Evolutionary conservation across 2,113 vertebrate species (phyloP).

Genomic region (Garra rufa): DNA sequence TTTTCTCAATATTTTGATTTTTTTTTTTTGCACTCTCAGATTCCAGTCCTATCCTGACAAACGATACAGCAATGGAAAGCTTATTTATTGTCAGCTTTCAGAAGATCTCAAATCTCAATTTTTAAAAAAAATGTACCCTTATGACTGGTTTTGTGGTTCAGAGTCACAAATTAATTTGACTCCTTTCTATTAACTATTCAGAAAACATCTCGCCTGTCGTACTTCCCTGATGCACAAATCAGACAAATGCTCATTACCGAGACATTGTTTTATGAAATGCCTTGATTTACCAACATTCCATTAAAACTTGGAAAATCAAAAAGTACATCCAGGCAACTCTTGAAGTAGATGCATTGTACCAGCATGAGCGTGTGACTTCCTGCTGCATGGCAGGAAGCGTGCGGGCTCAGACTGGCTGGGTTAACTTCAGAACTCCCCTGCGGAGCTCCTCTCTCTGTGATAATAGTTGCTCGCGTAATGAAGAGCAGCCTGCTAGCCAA

Average conservation of each 20-base stretch:
- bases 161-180: background rate
- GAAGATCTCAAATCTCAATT: no score
- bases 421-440: constrained; percentile 79
- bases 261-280: background rate
- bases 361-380: constrained; percentile 57
- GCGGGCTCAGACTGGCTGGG: constrained; percentile 64
- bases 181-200: background rate
- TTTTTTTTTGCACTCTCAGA: no score
- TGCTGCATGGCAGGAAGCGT: constrained; percentile 76
- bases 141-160: no score
- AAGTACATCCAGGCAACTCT: constrained; percentile 19
- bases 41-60: no score
- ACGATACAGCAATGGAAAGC: no score
- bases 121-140: no score
- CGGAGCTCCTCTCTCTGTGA: constrained; percentile 74
- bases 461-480: constrained; percentile 91
- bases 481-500: constrained; percentile 91
- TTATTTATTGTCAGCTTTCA: no score
- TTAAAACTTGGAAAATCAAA: constrained; percentile 17
- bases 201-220: background rate
- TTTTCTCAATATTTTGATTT: no score
- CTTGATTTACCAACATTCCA: background rate
- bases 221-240: background rate
- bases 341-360: constrained; percentile 31
- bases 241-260: background rate